Evolutionary conservation across 1,140 invertebrate species (phyloP).

Genomic region (Mya arenaria): DNA sequence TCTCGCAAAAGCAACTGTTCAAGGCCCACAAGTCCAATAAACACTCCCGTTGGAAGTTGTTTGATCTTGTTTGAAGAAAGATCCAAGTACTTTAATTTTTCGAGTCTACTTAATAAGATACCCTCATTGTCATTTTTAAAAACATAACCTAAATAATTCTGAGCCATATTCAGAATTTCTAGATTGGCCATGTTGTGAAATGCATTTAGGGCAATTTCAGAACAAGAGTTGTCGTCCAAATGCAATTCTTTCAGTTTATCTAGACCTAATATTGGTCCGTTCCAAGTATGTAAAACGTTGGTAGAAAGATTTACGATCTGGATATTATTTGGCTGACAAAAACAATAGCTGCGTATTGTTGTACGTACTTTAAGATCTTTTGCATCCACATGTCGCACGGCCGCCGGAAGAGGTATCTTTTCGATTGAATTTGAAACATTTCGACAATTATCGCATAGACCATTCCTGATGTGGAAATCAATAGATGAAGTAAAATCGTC

Average conservation of each 20-base stretch:
- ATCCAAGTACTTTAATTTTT: background rate
- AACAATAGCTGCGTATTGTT: background rate
- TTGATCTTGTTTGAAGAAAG: conserved; percentile 10
- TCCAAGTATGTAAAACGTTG: background rate
- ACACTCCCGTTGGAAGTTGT: background rate
- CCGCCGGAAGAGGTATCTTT: background rate
- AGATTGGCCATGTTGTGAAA: background rate
- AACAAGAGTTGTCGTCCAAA: background rate
- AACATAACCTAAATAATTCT: conserved; percentile 1
- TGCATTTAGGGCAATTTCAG: background rate
- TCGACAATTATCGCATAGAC: background rate
- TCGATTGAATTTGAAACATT: background rate
- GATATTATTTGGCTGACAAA: conserved; percentile 5
- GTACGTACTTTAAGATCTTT: background rate
- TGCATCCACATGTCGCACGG: background rate
- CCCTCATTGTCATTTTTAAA: background rate
- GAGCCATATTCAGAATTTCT: background rate
- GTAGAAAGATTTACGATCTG: background rate
- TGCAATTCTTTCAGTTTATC: background rate
- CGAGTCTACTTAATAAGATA: background rate
- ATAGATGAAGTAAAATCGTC: background rate
- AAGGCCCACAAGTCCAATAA: background rate
- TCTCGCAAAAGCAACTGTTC: background rate
- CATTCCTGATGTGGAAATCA: too few relatives aligned
- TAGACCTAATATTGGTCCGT: background rate